A percentile compares a stretch with the other conserved stretches of the same genome.
These are phyloP conservation scores for Gambusia holbrooki DNA, from an alignment of 2,113 vertebrate species.

Conservation along the genomic window DNA sequence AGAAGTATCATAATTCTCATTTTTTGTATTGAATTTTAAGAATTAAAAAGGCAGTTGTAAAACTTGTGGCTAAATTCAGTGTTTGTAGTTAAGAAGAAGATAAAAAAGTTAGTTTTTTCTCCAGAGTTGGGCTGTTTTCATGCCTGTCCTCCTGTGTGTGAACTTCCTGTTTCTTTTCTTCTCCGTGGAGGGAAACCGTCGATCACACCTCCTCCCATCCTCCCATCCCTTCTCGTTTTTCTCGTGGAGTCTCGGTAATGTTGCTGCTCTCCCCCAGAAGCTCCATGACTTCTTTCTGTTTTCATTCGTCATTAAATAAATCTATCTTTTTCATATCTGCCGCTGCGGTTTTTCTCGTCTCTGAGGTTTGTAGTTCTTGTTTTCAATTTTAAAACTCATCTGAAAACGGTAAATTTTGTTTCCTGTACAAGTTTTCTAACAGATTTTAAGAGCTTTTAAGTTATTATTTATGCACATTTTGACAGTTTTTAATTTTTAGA, in stretches of 20 bases:
- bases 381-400: no score
- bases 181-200: constrained; percentile 56
- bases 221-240: constrained; percentile 58
- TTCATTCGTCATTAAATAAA: constrained; percentile 99
- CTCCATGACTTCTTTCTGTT: constrained; percentile 89
- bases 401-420: no score
- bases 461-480: no score
- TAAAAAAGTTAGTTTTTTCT: constrained; percentile 81
- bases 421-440: no score
- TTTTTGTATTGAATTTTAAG: constrained; percentile 82
- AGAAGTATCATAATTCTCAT: constrained; percentile 83
- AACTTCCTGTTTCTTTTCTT: constrained; percentile 43
- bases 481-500: no score
- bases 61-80: constrained; percentile 91
- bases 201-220: constrained; percentile 43
- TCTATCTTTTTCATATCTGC: constrained; percentile 95
- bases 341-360: background rate
- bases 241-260: constrained; percentile 86
- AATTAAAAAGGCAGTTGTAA: constrained; percentile 88
- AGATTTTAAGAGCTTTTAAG: no score
- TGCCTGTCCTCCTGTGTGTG: constrained; percentile 69
- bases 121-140: constrained; percentile 63
- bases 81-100: constrained; percentile 88
- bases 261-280: constrained; percentile 86
- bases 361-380: background rate